Conservation (phyloP, 2,797 vertebrate genomes). For the Sebastes melanostomus region DNA sequence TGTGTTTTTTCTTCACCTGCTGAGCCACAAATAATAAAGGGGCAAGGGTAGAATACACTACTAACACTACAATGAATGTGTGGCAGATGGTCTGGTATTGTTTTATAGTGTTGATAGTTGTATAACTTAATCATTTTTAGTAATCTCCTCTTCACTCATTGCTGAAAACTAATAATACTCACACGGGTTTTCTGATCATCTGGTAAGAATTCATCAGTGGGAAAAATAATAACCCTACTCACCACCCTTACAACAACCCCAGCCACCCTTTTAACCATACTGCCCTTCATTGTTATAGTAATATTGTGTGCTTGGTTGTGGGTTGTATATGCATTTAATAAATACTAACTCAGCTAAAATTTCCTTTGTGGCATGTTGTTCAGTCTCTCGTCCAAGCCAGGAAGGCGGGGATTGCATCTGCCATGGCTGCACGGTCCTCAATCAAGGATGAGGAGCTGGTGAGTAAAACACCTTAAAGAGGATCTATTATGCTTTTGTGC, state of each 20-base stretch:
- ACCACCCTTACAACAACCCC: conserved; percentile 16
- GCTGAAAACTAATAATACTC: conserved; percentile 52
- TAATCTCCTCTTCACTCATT: neutral
- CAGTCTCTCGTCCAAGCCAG: conserved; percentile 97
- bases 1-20: conserved; percentile 23
- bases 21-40: conserved; percentile 2
- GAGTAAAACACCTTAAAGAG: conserved; percentile 62
- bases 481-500: no score
- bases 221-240: conserved; percentile 38
- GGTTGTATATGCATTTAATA: conserved; percentile 29
- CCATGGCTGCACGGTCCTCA: conserved; percentile 95
- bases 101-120: neutral
- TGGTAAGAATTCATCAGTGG: conserved; percentile 21
- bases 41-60: conserved; percentile 13
- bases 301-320: conserved; percentile 37
- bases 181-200: conserved; percentile 34
- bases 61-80: conserved; percentile 36
- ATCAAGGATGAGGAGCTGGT: conserved; percentile 98
- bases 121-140: conserved; percentile 1
- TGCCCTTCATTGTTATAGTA: conserved; percentile 17
- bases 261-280: conserved; percentile 13
- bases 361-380: conserved; percentile 35
- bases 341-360: conserved; percentile 17
- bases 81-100: neutral
- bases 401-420: conserved; percentile 95